Evolutionary conservation across 2,797 vertebrate species (phyloP).

Genomic region (Sorex maritimensis): DNA sequence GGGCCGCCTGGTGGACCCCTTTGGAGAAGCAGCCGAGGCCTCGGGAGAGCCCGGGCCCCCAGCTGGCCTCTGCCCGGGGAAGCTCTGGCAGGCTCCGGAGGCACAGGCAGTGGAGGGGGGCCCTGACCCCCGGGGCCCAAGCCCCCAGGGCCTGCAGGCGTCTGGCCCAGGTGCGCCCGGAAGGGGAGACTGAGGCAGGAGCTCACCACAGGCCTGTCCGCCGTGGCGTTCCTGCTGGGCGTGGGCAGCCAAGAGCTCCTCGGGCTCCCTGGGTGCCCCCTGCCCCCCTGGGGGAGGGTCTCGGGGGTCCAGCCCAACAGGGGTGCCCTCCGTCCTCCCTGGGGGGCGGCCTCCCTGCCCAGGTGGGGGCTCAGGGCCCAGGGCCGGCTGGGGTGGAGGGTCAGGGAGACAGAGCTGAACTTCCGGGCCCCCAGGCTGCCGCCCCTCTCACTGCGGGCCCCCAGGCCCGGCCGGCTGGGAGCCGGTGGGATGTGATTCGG

Average conservation of each 20-base stretch:
- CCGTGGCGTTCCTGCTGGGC: constrained; percentile 17
- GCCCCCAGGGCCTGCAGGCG: constrained; percentile 14
- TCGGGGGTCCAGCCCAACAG: not conserved
- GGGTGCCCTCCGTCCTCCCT: too few species aligned
- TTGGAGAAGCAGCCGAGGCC: constrained; percentile 58
- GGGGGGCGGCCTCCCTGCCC: constrained; percentile 23
- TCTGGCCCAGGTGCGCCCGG: constrained; percentile 15
- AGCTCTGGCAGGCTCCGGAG: not conserved
- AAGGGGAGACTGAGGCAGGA: constrained; percentile 80
- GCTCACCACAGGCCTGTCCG: constrained; percentile 75
- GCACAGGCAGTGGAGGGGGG: not conserved
- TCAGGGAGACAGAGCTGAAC: constrained; percentile 89
- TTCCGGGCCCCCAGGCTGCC: constrained; percentile 66
- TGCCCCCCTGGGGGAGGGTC: not conserved
- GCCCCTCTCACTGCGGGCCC: constrained; percentile 44
- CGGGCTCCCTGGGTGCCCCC: not conserved
- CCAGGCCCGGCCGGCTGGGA: not conserved
- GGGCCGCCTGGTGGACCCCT: constrained; percentile 23
- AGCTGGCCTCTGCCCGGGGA: constrained; percentile 70
- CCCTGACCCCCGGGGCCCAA: not conserved
- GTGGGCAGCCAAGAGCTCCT: constrained; percentile 39
- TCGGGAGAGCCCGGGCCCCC: constrained; percentile 64
- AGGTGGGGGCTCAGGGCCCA: constrained; percentile 29
- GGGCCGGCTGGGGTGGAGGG: constrained; percentile 53
- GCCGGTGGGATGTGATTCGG: constrained; percentile 68